Evolutionary conservation across 1,140 invertebrate species (phyloP).

Genomic region (Psilanteris sp.): DNA sequence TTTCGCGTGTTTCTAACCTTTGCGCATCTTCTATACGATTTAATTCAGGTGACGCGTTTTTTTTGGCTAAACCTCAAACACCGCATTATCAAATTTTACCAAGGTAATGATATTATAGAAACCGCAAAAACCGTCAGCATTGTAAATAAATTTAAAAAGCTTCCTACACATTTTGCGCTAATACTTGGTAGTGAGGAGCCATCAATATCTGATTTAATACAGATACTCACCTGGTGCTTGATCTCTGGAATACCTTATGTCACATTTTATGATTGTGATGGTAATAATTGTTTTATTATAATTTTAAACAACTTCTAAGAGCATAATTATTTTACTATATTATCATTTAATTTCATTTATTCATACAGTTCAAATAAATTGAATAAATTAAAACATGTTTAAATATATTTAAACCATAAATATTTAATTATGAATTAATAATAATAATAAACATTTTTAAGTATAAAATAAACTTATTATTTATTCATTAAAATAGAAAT

Average conservation of each 20-base stretch:
- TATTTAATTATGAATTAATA: too few species aligned
- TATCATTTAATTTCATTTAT: too few species aligned
- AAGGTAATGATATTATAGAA: slow-evolving; percentile 1
- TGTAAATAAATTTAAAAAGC: slow-evolving; percentile 58
- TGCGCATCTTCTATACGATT: slow-evolving; percentile 51
- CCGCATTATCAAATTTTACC: slow-evolving; percentile 6
- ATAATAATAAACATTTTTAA: too few species aligned
- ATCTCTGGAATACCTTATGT: slow-evolving; percentile 83
- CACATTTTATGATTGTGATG: slow-evolving; percentile 86
- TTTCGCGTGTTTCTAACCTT: slow-evolving; percentile 50
- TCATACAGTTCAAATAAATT: too few species aligned
- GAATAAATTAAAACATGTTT: too few species aligned
- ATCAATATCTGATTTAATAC: slow-evolving; percentile 80
- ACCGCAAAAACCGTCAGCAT: slow-evolving; percentile 10
- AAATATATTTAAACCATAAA: too few species aligned
- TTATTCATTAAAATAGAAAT: too few species aligned
- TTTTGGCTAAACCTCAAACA: slow-evolving; percentile 23
- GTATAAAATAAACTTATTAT: too few species aligned
- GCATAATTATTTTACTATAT: too few species aligned
- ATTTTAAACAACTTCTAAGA: background rate
- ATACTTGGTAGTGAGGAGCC: slow-evolving; percentile 79
- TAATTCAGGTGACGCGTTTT: slow-evolving; percentile 18
- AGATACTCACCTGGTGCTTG: slow-evolving; percentile 84
- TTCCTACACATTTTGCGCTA: slow-evolving; percentile 80
- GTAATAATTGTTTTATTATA: slow-evolving; percentile 76